Conservation (phyloP, 2,888 invertebrate genomes). For the Lissocephala sabroskyi region DNA sequence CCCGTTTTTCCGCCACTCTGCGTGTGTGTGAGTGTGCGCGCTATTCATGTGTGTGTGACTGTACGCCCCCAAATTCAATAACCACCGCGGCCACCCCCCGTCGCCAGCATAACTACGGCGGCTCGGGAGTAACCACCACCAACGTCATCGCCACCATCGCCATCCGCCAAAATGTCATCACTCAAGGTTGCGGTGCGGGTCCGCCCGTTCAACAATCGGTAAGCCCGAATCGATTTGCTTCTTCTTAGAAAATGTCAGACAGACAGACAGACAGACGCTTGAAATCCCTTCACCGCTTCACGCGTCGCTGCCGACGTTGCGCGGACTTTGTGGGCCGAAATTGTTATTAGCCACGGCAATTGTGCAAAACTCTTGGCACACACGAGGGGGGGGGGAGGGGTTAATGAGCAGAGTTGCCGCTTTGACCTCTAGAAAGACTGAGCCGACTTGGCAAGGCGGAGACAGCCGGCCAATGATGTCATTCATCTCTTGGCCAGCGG, state of each 20-base stretch:
- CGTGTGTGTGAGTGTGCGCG: neutral
- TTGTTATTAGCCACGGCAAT: too few species aligned
- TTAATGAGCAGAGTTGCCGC: too few species aligned
- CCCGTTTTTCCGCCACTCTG: too few species aligned
- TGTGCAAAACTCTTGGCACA: too few species aligned
- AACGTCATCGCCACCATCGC: too few species aligned
- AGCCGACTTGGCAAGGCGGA: neutral
- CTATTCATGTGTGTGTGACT: too few species aligned
- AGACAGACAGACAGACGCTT: too few species aligned
- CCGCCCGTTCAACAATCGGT: constrained; percentile 92
- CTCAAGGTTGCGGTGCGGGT: constrained; percentile 93
- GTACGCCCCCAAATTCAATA: constrained; percentile 2
- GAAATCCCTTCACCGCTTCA: constrained; percentile 14
- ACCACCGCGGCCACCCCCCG: neutral
- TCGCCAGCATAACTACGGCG: constrained; percentile 11
- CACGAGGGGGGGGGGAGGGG: too few species aligned
- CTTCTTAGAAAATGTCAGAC: neutral
- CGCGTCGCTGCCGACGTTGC: constrained; percentile 31
- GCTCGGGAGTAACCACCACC: constrained; percentile 29
- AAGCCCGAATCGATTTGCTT: constrained; percentile 52
- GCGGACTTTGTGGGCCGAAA: constrained; percentile 18
- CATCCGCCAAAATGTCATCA: constrained; percentile 84
- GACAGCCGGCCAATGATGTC: constrained; percentile 41
- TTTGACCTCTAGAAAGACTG: constrained; percentile 6
- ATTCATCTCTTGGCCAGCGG: constrained; percentile 47